Base-by-base conservation (phyloP, 2,888 invertebrate species). In the Notodonta ziczac region DNA sequence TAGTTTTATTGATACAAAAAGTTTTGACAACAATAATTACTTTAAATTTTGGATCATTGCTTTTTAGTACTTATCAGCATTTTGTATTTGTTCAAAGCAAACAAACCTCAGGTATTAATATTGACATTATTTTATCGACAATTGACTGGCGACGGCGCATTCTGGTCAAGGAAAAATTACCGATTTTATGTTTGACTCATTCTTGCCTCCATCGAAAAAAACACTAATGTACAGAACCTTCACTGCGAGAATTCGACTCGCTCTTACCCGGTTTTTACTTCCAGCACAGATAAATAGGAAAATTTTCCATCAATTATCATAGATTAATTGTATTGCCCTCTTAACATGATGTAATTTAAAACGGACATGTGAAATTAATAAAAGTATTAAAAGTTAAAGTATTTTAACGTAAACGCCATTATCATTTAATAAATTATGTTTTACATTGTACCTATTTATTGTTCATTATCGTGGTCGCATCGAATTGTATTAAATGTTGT, bases 331-430 rank as follows among this genome's bases (percentile, higher is more conserved):
- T 10, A 42, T 42, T 10, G 12, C 42, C 9, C 42, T 42, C 12
- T 42, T 42, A 10, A 42, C 10, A 10, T 10, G 12, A 42, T 42
- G 7, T 24, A 24, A 51, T 51, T 12, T 70, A 67, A 42, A 65
- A 69, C 24, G 32, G 40, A 16, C 12, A 66, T 63, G 58, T 72
- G 71, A 79, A 74, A 74, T 77, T 74, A 69, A 67, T 62, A 57
- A 60, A 82, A 83, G 83, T 83, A 83, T 83, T 83, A 78, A 69
- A 78, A 69, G 62, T 76, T 75, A 59, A 79, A 78, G 76, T 76
- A 77, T 75, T 82, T 78, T 72, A 73, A 71, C 70, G 68, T 72
- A 70, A 66, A 67, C 57, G 61, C 62, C 65, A 65, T 46, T 57
- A 46, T 63, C 65, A 59, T 70, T 24, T 66, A 71, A 74, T 72